Percentiles rank a stretch among this genome's conserved stretches.
Conservation (phyloP, 2,888 invertebrate genomes). For the Spilosoma lubricipeda region DNA sequence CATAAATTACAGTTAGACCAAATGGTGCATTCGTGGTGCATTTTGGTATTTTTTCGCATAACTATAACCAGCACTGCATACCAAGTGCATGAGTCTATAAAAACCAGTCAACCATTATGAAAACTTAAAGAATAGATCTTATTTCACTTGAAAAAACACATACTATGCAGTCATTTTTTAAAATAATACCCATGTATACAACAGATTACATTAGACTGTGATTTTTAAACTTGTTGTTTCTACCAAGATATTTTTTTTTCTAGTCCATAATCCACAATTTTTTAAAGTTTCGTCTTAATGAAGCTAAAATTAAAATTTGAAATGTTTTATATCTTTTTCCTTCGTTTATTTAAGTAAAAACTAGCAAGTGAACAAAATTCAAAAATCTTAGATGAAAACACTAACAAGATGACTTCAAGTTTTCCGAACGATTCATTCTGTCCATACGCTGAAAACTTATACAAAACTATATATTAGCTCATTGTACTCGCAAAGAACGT, state of each 20-base stretch:
- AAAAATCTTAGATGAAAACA: not conserved
- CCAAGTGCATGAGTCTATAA: not conserved
- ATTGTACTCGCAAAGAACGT: slow-evolving; percentile 56
- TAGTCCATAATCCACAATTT: too few relatives aligned
- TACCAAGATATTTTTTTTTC: not conserved
- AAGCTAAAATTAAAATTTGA: too few relatives aligned
- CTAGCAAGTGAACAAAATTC: not conserved
- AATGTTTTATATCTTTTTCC: not conserved
- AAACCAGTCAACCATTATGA: not conserved
- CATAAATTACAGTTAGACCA: slow-evolving; percentile 18
- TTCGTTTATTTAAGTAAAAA: not conserved
- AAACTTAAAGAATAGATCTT: not conserved
- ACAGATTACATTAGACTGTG: too few relatives aligned
- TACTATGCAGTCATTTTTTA: not conserved
- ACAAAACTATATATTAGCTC: slow-evolving; percentile 55
- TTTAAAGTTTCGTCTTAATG: too few relatives aligned
- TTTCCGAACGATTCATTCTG: slow-evolving; percentile 41
- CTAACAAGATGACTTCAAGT: slow-evolving; percentile 15
- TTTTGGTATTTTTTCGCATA: slow-evolving; percentile 19
- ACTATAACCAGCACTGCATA: not conserved
- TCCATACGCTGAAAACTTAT: slow-evolving; percentile 39
- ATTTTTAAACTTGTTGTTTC: not conserved
- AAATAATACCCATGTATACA: not conserved
- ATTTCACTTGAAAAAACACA: not conserved
- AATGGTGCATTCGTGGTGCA: slow-evolving; percentile 16